Base-by-base conservation (phyloP, 2,113 vertebrate species). In the Melanostigma gelatinosum region DNA sequence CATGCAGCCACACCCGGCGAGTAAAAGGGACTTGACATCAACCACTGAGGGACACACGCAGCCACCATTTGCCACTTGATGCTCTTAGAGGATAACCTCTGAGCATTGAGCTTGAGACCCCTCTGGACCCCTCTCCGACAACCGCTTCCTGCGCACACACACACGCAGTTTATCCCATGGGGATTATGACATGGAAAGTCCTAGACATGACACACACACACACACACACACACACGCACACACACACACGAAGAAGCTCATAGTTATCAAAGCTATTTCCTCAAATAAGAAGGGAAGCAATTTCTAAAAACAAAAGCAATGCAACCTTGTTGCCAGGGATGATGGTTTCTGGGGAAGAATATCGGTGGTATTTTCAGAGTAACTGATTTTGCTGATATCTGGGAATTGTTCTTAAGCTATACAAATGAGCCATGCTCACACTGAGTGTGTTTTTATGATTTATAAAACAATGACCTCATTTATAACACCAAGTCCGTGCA, bases 141-240 rank as follows among this genome's bases (percentile, higher is more conserved):
- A 42, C 69, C 32, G 52, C 20, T 36, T 18, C 20, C 48, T 18
- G 20, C 48, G 22, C 48, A 22, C 48, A 82, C 64, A 67, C 12
- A 58, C 66, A 36, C 72, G 80, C 2, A 76, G 38, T 79, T 89
- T 64, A 87, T 81, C 82, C 85, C 65, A 52, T 73, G 64, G 88
- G 85, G 85, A 90, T 90, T 88, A 88, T 57, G 44, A 52, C 61
- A 73, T 73, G 60, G 54, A 83, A 87, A 85, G 78, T 83, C 60
- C 60, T 10, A 68, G 42, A 50, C 61, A 70, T 67, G 60, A 79
- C 79, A 83, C 34, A 54, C 62, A 80, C 79, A 84, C 34, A 58
- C 62, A 68, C 29, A 65, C 50, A 34, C 36, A 58, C 42, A 67
- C n/a, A 42, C 71, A 50, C 57, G 57, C 27, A 40, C 4, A 24